phyloP scores from a whole-genome alignment of 2,797 vertebrate species.

The Siniperca scherzeri region DNA sequence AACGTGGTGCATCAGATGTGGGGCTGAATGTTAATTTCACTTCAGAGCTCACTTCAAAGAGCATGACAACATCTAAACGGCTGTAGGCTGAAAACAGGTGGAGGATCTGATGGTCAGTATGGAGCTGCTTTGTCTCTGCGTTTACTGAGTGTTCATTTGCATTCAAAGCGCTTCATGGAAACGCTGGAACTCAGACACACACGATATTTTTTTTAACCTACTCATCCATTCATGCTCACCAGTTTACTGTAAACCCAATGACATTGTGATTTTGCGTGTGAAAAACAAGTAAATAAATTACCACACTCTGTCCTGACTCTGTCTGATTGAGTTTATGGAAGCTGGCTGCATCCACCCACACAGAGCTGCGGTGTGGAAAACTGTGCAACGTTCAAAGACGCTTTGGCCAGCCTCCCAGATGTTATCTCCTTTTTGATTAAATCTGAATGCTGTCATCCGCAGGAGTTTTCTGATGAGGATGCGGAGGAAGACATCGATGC shows the following conservation, averaged over 20 bases:
- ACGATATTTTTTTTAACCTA: neutral
- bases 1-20: conserved; percentile 27
- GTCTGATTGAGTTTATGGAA: conserved; percentile 65
- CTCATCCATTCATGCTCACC: conserved; percentile 40
- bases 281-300: conserved; percentile 59
- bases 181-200: neutral
- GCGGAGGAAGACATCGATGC: conserved; percentile 90
- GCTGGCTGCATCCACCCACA: conserved; percentile 57
- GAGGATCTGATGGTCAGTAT: conserved; percentile 55
- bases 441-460: conserved; percentile 56
- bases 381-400: conserved; percentile 22
- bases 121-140: conserved; percentile 46
- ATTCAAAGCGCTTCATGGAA: conserved; percentile 40
- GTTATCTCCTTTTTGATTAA: conserved; percentile 49
- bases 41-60: conserved; percentile 76
- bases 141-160: conserved; percentile 52
- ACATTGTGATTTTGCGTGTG: conserved; percentile 29
- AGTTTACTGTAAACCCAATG: conserved; percentile 26
- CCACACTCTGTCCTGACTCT: conserved; percentile 43
- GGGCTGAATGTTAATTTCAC: conserved; percentile 70
- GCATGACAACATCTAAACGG: conserved; percentile 61
- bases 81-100: conserved; percentile 72
- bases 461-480: conserved; percentile 89
- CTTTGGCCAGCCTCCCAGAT: conserved; percentile 38
- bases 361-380: conserved; percentile 40